A percentile compares a stretch with the other conserved stretches of the same genome.
Conservation (phyloP, 2,888 invertebrate species). For the Iphiclides podalirius region DNA sequence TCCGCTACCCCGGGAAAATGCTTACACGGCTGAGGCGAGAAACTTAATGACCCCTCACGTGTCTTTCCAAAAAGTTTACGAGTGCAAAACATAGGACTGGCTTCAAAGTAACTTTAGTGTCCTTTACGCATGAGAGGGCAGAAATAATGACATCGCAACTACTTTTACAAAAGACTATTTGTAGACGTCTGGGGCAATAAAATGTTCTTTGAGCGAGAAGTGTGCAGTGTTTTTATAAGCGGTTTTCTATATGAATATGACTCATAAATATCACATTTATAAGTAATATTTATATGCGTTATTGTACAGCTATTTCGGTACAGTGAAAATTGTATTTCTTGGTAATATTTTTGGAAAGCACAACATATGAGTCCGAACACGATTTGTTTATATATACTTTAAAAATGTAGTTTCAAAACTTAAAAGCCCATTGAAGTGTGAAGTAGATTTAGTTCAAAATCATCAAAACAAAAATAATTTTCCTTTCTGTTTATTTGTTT, state of each 20-base stretch:
- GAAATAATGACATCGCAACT: slow-evolving; percentile 65
- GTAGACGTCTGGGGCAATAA: slow-evolving; percentile 27
- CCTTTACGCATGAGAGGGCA: slow-evolving; percentile 59
- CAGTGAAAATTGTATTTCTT: too few relatives aligned
- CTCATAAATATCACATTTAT: too few relatives aligned
- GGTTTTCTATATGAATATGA: neutral
- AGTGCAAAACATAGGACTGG: slow-evolving; percentile 27
- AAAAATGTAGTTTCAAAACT: too few relatives aligned
- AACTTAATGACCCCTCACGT: slow-evolving; percentile 15
- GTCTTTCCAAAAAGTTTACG: slow-evolving; percentile 26
- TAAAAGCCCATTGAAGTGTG: too few relatives aligned
- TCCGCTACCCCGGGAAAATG: slow-evolving; percentile 8
- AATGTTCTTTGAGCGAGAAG: slow-evolving; percentile 39
- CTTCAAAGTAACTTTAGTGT: slow-evolving; percentile 36
- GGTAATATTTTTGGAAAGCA: too few relatives aligned
- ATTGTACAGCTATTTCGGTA: neutral
- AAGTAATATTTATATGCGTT: too few relatives aligned
- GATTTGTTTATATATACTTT: too few relatives aligned
- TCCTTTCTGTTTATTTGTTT: too few relatives aligned
- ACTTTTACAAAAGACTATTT: slow-evolving; percentile 39
- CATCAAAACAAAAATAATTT: too few relatives aligned
- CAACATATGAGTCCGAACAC: too few relatives aligned
- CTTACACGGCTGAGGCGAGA: slow-evolving; percentile 4
- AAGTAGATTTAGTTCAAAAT: too few relatives aligned
- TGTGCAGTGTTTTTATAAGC: slow-evolving; percentile 24